Conservation (phyloP, 2,888 invertebrate species). For the Galeopsomyia nigrocyanea region DNA sequence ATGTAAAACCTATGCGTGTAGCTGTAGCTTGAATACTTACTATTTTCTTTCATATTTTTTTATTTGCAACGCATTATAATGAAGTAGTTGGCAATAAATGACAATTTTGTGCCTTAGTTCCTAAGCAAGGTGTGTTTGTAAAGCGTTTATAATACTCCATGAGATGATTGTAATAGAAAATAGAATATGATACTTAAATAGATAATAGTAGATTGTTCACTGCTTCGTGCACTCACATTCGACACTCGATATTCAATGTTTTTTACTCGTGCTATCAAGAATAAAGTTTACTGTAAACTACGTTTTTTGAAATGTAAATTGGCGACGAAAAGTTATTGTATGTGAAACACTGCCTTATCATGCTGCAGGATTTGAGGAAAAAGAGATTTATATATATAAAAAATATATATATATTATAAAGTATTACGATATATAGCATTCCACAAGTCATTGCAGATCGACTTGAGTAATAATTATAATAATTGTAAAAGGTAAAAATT, state of each 20-base stretch:
- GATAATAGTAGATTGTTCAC: conserved; percentile 34
- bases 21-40: conserved; percentile 39
- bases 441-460: conserved; percentile 26
- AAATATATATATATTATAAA: too few species aligned
- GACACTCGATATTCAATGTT: too few species aligned
- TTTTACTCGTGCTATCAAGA: too few species aligned
- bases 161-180: conserved; percentile 32
- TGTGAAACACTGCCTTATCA: too few species aligned
- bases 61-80: conserved; percentile 4
- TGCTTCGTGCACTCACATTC: conserved; percentile 27
- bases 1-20: conserved; percentile 30
- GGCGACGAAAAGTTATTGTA: too few species aligned
- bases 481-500: conserved; percentile 36
- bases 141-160: conserved; percentile 38
- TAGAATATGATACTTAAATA: conserved; percentile 22
- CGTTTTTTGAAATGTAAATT: too few species aligned
- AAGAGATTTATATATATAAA: too few species aligned
- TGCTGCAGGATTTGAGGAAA: too few species aligned
- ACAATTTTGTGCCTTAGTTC: conserved; percentile 47
- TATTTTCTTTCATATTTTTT: conserved; percentile 11
- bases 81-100: conserved; percentile 29
- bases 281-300: too few species aligned
- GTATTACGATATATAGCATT: conserved; percentile 12
- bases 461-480: conserved; percentile 34
- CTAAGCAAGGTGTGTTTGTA: conserved; percentile 41